A percentile compares a stretch with the other conserved stretches of the same genome.
Conservation (phyloP, 2,888 invertebrate genomes). For the Epinotia bilunana region DNA sequence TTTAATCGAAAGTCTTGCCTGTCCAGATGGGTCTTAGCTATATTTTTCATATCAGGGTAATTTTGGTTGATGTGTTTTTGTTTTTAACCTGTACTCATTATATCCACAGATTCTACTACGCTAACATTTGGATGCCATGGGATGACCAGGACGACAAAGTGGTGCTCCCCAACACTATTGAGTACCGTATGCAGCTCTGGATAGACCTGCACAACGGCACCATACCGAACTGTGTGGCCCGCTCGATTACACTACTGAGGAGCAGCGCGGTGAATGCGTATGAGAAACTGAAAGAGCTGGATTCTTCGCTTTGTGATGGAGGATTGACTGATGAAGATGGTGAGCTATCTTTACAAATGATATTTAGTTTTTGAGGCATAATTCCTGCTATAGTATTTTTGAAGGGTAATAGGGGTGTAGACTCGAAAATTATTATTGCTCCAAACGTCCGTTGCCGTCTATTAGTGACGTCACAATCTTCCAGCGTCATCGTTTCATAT, state of each 20-base stretch:
- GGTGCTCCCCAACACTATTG: conserved; percentile 73
- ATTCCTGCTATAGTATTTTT: no score
- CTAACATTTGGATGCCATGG: conserved; percentile 89
- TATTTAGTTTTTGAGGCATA: no score
- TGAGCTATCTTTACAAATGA: conserved; percentile 48
- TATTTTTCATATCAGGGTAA: no score
- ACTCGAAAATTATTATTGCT: no score
- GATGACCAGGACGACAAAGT: conserved; percentile 86
- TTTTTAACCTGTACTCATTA: no score
- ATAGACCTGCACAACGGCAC: conserved; percentile 72
- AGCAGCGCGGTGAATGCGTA: conserved; percentile 75
- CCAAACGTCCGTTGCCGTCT: no score
- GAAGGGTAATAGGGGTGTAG: no score
- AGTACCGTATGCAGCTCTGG: conserved; percentile 79
- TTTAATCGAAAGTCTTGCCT: no score
- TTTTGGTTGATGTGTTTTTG: no score
- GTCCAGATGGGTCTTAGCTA: no score
- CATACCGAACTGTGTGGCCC: conserved; percentile 69
- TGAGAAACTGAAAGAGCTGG: conserved; percentile 70
- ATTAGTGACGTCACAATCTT: no score
- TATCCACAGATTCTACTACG: conserved; percentile 85
- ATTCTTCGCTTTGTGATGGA: conserved; percentile 74
- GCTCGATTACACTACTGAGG: conserved; percentile 66
- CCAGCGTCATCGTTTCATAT: no score
- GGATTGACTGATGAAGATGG: conserved; percentile 76